Base-by-base conservation (phyloP, 2,888 invertebrate genomes). In the Pachliopta kotzebuea region DNA sequence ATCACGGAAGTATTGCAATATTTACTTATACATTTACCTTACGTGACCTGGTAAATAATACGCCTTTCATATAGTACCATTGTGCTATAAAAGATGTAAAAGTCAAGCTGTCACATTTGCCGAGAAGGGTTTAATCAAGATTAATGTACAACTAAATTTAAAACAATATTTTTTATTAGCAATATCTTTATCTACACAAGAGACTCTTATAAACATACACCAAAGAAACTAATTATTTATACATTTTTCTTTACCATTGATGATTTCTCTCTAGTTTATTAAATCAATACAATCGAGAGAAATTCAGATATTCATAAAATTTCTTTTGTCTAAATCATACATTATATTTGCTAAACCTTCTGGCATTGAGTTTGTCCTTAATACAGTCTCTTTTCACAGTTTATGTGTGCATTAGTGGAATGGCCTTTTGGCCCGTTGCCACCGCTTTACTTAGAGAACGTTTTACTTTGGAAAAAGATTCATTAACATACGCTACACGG, bases 401-500 rank as follows among this genome's bases (percentile, higher is more conserved):
- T 64, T 64, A 64, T 60, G 64, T 56, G 64, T 60, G 64, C 64
- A 64, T 64, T 64, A 64, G 64, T 42, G 60, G 56, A 64, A 64
- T 60, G 64, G 60, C 52, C 64, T 52, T 56, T 64, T 64, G 64
- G 64, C 60, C 60, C 56, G 56, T 26, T 60, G 60, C 64, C 64
- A 64, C 64, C 31, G 52, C 60, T 64, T 60, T 60, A 64, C 64
- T 64, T 64, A 60, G 52, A 60, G 37, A 60, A 64, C 60, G 26
- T 60, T 64, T 64, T 52, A 64, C 64, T 60, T 60, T 60, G 37
- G 64, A 60, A 52, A 56, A 42, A 67, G 66, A 69, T 69, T 69
- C 67, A 69, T 69, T 69, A 67, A 67, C 67, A 67, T 67, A 69
- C 67, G 67, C 57, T 65, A 66, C 67, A 60, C 54, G 67, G 64